Conservation (phyloP, 2,113 vertebrate species). For the Ochotona princeps region DNA sequence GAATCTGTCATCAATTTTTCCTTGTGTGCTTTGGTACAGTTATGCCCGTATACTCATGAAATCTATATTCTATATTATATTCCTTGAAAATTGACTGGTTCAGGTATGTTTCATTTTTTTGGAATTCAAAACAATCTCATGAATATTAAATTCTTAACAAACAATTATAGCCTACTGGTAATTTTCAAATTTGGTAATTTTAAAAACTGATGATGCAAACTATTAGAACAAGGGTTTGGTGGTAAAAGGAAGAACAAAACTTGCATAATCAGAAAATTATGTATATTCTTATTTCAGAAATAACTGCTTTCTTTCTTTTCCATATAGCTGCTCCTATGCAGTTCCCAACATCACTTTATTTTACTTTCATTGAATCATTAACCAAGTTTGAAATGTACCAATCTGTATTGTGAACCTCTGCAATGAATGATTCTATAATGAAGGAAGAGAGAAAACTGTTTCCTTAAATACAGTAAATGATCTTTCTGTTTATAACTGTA, state of each 20-base stretch:
- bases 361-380: background rate
- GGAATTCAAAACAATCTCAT: background rate
- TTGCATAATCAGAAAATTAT: background rate
- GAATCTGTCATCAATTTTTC: background rate
- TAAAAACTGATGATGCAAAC: background rate
- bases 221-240: background rate
- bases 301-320: background rate
- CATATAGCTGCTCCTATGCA: rapidly evolving
- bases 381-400: background rate
- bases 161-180: background rate
- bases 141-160: background rate
- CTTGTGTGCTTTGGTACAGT: background rate
- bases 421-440: too few species aligned
- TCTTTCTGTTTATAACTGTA: background rate
- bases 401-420: background rate
- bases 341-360: background rate
- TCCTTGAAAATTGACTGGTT: background rate
- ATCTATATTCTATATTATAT: background rate
- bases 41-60: background rate
- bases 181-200: background rate
- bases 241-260: background rate
- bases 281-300: background rate
- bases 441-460: background rate
- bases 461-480: background rate
- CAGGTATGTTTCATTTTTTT: background rate